Evolutionary conservation across 2,113 vertebrate genomes (phyloP).

Genomic region (Gymnobelideus leadbeateri): DNA sequence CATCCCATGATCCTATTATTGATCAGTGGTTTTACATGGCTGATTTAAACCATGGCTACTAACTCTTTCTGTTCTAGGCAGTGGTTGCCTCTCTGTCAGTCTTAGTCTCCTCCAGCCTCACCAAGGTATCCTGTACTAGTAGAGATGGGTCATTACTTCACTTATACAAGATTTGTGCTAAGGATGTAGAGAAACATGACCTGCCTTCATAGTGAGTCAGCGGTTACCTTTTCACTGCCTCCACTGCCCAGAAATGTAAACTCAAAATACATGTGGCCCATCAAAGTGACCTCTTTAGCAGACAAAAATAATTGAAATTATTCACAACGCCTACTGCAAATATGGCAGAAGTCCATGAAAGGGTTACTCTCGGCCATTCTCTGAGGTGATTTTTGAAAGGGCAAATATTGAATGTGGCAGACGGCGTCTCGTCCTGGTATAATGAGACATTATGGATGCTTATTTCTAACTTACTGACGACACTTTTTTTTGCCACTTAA

Average conservation of each 20-base stretch:
- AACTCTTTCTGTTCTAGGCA: neutral
- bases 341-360: conserved; percentile 3
- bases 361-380: neutral
- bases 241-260: conserved; percentile 6
- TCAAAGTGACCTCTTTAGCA: conserved; percentile 23
- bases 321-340: neutral
- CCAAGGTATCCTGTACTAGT: neutral
- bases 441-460: conserved; percentile 46
- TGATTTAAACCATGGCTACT: neutral
- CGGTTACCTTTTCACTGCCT: conserved; percentile 35
- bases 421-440: conserved; percentile 28
- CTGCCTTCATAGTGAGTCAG: conserved; percentile 27
- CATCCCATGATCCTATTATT: neutral
- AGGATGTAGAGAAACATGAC: conserved; percentile 13
- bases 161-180: neutral
- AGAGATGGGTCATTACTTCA: neutral
- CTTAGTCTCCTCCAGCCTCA: neutral
- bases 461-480: neutral
- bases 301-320: conserved; percentile 34
- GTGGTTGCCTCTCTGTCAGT: neutral
- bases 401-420: conserved; percentile 44
- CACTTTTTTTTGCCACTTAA: conserved; percentile 48
- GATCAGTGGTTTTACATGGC: neutral
- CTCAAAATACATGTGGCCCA: neutral
- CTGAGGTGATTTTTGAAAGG: conserved; percentile 26